A percentile compares a stretch with the other conserved stretches of the same genome.
Evolutionary conservation across 2,113 vertebrate species (phyloP).

Genomic region (Tachysurus vachellii): DNA sequence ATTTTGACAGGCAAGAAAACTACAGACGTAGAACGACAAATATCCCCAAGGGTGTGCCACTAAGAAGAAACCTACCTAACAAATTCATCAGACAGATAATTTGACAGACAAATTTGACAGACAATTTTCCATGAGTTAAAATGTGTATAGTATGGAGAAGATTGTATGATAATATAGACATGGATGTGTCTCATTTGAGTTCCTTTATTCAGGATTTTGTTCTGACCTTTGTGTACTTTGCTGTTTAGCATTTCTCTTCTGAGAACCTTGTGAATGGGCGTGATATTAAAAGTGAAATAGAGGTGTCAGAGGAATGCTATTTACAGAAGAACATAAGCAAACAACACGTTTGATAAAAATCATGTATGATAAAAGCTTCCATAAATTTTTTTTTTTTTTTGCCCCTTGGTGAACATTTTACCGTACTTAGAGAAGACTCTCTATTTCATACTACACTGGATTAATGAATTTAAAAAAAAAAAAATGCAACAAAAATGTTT

Average conservation of each 20-base stretch:
- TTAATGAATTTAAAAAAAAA: neutral
- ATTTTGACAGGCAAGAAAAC: constrained; percentile 67
- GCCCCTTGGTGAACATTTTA: neutral
- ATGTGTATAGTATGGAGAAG: neutral
- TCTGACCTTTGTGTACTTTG: neutral
- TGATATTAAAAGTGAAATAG: neutral
- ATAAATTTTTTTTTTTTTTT: neutral
- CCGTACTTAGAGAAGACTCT: neutral
- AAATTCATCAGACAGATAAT: constrained; percentile 22
- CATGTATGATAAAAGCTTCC: neutral
- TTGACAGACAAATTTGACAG: constrained; percentile 3
- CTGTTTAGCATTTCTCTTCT: neutral
- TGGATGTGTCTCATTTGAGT: neutral
- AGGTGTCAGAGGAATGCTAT: constrained; percentile 1
- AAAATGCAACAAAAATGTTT: neutral
- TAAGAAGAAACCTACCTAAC: constrained; percentile 28
- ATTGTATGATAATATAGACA: neutral
- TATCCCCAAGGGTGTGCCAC: constrained; percentile 69
- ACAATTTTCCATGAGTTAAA: neutral
- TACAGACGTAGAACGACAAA: constrained; percentile 73
- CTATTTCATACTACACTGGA: neutral
- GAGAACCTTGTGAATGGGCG: neutral
- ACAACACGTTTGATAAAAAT: neutral
- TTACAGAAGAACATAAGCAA: neutral
- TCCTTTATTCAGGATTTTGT: neutral